Evolutionary conservation across 2,113 vertebrate genomes (phyloP).

Genomic region (Nycticorax nycticorax): DNA sequence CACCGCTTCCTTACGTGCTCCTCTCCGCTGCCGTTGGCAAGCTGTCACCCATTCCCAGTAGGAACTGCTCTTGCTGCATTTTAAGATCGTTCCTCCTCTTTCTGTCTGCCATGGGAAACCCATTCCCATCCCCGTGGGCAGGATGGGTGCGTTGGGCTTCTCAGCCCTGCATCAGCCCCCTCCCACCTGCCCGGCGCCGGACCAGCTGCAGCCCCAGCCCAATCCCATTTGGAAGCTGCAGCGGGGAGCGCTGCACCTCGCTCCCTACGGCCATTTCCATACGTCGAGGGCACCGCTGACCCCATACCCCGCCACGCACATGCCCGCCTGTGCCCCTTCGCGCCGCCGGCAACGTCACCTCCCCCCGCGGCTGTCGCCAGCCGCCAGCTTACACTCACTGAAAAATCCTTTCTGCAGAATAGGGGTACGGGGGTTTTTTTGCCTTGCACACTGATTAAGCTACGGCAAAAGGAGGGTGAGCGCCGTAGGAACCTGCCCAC

Average conservation of each 20-base stretch:
- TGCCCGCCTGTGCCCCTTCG: background rate
- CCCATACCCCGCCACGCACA: fast-evolving
- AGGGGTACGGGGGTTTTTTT: background rate
- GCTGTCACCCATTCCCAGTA: background rate
- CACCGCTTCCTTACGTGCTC: fast-evolving
- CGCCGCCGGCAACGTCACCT: fast-evolving
- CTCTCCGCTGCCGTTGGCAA: background rate
- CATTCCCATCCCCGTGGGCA: background rate
- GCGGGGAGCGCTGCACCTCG: background rate
- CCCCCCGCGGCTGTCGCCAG: fast-evolving
- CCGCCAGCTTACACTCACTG: background rate
- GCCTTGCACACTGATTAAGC: background rate
- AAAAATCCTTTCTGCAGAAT: background rate
- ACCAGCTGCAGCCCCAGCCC: background rate
- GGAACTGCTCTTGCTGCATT: background rate
- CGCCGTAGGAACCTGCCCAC: too few relatives aligned
- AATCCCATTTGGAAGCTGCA: background rate
- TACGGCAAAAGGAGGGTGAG: background rate
- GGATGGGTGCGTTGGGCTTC: background rate
- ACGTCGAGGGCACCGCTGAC: background rate
- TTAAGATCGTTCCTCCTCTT: background rate
- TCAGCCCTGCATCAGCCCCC: background rate
- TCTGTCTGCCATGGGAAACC: background rate
- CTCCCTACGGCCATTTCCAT: background rate
- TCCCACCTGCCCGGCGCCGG: background rate